Percentiles rank a stretch among this genome's conserved stretches.
Evolutionary conservation across 2,113 vertebrate species (phyloP).

Genomic region (Eptatretus burgeri): DNA sequence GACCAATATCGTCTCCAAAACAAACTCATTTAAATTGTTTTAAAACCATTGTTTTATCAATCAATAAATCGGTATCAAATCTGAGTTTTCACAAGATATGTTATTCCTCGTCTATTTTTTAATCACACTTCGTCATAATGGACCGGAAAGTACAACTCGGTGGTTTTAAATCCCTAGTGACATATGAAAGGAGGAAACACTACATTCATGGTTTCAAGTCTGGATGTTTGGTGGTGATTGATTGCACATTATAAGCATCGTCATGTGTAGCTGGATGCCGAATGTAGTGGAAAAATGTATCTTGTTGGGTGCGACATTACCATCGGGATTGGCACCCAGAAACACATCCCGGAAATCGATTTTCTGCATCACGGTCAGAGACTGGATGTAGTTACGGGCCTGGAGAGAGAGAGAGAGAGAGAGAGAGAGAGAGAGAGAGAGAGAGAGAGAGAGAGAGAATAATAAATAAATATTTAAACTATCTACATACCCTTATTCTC

Average conservation of each 20-base stretch:
- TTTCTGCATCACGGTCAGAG: slow-evolving; percentile 74
- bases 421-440: neutral
- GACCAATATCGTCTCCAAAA: neutral
- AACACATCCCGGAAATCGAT: slow-evolving; percentile 77
- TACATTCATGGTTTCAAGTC: neutral
- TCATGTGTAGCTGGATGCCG: no score
- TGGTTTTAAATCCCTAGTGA: no score
- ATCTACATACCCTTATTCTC: no score
- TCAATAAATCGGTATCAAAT: no score
- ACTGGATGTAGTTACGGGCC: slow-evolving; percentile 93
- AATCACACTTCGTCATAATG: no score
- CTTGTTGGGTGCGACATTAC: slow-evolving; percentile 17
- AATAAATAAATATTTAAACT: neutral
- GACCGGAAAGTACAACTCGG: no score
- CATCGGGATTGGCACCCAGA: slow-evolving; percentile 56
- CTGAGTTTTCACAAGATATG: no score
- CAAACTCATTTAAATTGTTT: neutral
- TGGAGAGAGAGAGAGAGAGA: slow-evolving; percentile 14
- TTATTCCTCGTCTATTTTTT: no score
- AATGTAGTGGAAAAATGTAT: no score
- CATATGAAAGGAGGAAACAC: neutral
- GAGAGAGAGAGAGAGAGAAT: neutral
- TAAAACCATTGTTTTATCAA: neutral
- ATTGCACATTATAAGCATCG: no score
- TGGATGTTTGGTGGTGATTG: no score